These are phyloP conservation scores for Melieria omissa DNA, from an alignment of 2,888 invertebrate species.

Conservation along the genomic window DNA sequence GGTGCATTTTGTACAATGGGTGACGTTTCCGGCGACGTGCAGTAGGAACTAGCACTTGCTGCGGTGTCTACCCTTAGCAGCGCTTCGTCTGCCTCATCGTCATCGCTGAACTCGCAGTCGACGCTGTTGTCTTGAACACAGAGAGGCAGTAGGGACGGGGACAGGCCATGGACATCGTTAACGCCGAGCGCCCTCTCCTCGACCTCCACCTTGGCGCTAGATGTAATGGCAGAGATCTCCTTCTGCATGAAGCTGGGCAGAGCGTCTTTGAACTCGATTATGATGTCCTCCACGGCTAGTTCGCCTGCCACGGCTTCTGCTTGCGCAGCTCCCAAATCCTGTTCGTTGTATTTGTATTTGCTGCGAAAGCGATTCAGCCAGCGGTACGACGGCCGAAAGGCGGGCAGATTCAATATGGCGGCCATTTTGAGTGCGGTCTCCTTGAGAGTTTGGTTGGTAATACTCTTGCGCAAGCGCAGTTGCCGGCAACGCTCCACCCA, in stretches of 20 bases:
- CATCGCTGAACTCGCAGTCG: slow-evolving; percentile 42
- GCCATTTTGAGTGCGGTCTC: slow-evolving; percentile 61
- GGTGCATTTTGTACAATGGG: slow-evolving; percentile 42
- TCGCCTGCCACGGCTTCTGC: slow-evolving; percentile 45
- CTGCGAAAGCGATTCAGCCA: slow-evolving; percentile 62
- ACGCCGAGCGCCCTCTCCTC: not conserved
- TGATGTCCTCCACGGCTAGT: slow-evolving; percentile 62
- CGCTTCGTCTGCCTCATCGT: slow-evolving; percentile 39
- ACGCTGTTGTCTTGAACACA: slow-evolving; percentile 53
- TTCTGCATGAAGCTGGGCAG: slow-evolving; percentile 64
- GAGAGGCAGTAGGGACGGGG: slow-evolving; percentile 33
- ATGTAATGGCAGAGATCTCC: slow-evolving; percentile 56
- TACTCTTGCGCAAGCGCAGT: slow-evolving; percentile 53
- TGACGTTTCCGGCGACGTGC: slow-evolving; percentile 41
- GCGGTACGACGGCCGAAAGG: slow-evolving; percentile 59
- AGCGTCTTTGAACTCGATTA: slow-evolving; percentile 60
- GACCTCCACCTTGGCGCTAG: slow-evolving; percentile 41
- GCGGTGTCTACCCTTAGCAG: slow-evolving; percentile 34
- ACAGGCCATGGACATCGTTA: not conserved
- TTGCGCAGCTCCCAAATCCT: slow-evolving; percentile 50
- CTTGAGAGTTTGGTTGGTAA: slow-evolving; percentile 59
- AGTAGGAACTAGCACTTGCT: slow-evolving; percentile 31
- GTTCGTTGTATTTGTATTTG: slow-evolving; percentile 61
- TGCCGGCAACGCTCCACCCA: slow-evolving; percentile 63
- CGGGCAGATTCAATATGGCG: slow-evolving; percentile 58